A percentile compares a stretch with the other conserved stretches of the same genome.
Conservation (phyloP, 2,797 vertebrate species). For the Gallinago nigripennis region DNA sequence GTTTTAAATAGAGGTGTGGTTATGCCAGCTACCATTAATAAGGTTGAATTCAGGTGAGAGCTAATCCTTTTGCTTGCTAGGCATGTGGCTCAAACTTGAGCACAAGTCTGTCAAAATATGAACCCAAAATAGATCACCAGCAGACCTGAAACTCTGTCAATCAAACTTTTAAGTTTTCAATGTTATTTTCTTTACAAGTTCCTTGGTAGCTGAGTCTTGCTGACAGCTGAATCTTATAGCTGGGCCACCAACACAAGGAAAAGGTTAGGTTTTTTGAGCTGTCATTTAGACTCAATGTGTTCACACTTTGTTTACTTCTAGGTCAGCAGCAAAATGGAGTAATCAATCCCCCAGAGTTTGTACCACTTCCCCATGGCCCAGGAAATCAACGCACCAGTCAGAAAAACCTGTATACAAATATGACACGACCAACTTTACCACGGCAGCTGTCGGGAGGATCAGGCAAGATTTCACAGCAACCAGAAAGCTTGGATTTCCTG, state of each 20-base stretch:
- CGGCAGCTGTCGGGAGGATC: constrained; percentile 71
- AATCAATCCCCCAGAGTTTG: constrained; percentile 78
- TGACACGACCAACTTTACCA: constrained; percentile 84
- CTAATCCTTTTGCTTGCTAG: background rate
- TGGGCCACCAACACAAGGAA: background rate
- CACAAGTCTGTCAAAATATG: background rate
- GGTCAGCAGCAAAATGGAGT: constrained; percentile 91
- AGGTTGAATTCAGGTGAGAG: background rate
- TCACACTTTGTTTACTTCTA: constrained; percentile 49
- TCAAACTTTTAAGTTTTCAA: background rate
- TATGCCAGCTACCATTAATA: background rate
- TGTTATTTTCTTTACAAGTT: background rate
- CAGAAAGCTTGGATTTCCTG: constrained; percentile 90
- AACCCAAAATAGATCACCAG: background rate
- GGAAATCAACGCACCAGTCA: constrained; percentile 77
- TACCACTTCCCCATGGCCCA: constrained; percentile 68
- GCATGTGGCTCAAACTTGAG: background rate
- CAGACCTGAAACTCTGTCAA: background rate
- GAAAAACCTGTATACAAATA: constrained; percentile 70
- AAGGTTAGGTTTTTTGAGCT: background rate
- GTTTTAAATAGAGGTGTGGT: background rate
- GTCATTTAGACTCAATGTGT: background rate
- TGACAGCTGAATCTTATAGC: background rate
- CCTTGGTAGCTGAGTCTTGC: background rate
- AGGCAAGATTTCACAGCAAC: constrained; percentile 78